Evolutionary conservation across 2,797 vertebrate genomes (phyloP).

Genomic region (Argentina silus): DNA sequence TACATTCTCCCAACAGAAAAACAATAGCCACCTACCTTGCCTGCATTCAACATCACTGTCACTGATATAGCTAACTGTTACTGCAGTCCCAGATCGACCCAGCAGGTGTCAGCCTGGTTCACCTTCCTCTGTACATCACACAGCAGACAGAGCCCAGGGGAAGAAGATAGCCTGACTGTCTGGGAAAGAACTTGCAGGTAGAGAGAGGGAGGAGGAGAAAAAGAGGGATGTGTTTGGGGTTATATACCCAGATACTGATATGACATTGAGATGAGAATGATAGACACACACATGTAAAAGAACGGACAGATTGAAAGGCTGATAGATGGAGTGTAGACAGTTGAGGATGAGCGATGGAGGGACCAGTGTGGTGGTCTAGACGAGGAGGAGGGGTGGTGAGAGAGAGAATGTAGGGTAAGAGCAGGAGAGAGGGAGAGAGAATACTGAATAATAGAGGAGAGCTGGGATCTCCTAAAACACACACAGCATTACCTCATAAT

Average conservation of each 20-base stretch:
- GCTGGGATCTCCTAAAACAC: slow-evolving; percentile 59
- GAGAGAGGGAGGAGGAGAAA: slow-evolving; percentile 26
- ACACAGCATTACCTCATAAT: slow-evolving; percentile 24
- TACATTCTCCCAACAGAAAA: slow-evolving; percentile 47
- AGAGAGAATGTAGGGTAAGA: slow-evolving; percentile 56
- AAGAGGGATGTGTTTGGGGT: slow-evolving; percentile 22
- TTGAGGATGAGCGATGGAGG: slow-evolving; percentile 24
- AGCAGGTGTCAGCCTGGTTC: slow-evolving; percentile 69
- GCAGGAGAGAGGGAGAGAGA: slow-evolving; percentile 52
- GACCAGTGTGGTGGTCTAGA: slow-evolving; percentile 47
- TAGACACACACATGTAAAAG: slow-evolving; percentile 27
- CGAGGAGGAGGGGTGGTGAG: slow-evolving; percentile 20
- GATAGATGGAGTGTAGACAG: slow-evolving; percentile 26
- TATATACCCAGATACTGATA: slow-evolving; percentile 32
- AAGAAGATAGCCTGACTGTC: slow-evolving; percentile 41
- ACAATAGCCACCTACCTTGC: slow-evolving; percentile 51
- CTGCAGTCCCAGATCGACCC: slow-evolving; percentile 54
- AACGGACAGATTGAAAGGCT: slow-evolving; percentile 19
- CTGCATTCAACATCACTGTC: slow-evolving; percentile 22
- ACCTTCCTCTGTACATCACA: slow-evolving; percentile 24
- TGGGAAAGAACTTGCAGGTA: slow-evolving; percentile 36
- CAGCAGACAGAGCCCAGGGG: slow-evolving; percentile 38
- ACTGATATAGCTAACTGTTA: slow-evolving; percentile 11
- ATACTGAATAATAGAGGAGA: slow-evolving; percentile 75
- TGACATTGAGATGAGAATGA: slow-evolving; percentile 23